Evolutionary conservation across 53 echinoderm and acorn worm species (phyloP).

Genomic region (Arbacia lixula): DNA sequence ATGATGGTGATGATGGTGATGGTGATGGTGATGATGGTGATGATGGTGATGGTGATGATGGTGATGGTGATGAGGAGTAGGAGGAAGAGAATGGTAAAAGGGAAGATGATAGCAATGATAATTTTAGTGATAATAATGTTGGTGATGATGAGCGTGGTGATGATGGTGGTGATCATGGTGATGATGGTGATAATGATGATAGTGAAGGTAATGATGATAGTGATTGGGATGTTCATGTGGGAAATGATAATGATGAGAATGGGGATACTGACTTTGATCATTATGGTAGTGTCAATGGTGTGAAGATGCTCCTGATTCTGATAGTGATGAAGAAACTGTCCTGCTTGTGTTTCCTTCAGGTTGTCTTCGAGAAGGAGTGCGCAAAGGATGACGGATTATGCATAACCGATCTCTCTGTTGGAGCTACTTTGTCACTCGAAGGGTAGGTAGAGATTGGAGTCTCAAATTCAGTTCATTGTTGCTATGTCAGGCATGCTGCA

Average conservation of each 20-base stretch:
- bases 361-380: conserved; percentile 86
- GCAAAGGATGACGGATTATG: conserved; percentile 82
- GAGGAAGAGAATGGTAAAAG: background rate
- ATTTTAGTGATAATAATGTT: background rate
- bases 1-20: conserved; percentile 7
- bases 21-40: conserved; percentile 26
- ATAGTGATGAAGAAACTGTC: conserved; percentile 26
- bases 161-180: conserved; percentile 39
- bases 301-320: conserved; percentile 10
- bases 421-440: conserved; percentile 41
- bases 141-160: background rate
- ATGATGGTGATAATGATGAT: conserved; percentile 3
- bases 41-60: conserved; percentile 31
- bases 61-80: too few species aligned
- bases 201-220: background rate
- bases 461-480: background rate
- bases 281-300: conserved; percentile 52
- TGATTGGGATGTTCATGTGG: conserved; percentile 1
- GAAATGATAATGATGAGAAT: conserved; percentile 32
- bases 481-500: too few species aligned
- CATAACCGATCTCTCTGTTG: conserved; percentile 73
- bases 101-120: conserved; percentile 2
- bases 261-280: conserved; percentile 22
- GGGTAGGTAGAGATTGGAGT: conserved; percentile 54
- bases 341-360: conserved; percentile 60